phyloP scores from a whole-genome alignment of 2,888 invertebrate species.

The Melinaea marsaeus region DNA sequence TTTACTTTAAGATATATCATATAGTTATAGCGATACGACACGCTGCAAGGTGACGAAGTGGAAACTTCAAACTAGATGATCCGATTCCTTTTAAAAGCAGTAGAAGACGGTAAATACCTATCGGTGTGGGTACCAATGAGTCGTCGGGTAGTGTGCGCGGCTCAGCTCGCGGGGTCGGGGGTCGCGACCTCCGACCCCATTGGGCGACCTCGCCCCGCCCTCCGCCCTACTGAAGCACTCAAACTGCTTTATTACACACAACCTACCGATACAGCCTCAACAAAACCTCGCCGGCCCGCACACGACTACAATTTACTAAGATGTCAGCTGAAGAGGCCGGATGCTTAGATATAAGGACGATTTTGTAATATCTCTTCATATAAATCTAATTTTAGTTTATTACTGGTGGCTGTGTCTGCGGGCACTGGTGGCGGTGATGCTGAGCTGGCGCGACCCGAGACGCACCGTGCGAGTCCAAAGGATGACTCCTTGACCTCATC shows the following conservation, averaged over 20 bases:
- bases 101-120: slow-evolving; percentile 14
- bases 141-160: slow-evolving; percentile 51
- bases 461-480: slow-evolving; percentile 20
- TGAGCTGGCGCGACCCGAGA: slow-evolving; percentile 15
- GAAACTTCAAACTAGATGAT: no score
- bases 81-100: no score
- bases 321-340: no score
- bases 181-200: slow-evolving; percentile 74
- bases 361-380: no score
- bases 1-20: no score
- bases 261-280: not conserved
- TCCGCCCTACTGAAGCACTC: slow-evolving; percentile 55
- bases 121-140: slow-evolving; percentile 48
- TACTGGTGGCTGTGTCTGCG: not conserved
- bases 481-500: slow-evolving; percentile 26
- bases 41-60: no score
- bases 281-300: not conserved
- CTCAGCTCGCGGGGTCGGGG: slow-evolving; percentile 47
- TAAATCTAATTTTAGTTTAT: no score
- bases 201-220: slow-evolving; percentile 74
- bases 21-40: no score
- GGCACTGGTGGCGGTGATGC: not conserved
- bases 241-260: slow-evolving; percentile 11
- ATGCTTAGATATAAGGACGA: no score
- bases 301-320: not conserved